Evolutionary conservation across 2,797 vertebrate species (phyloP).

Genomic region (Myotis vivesi): DNA sequence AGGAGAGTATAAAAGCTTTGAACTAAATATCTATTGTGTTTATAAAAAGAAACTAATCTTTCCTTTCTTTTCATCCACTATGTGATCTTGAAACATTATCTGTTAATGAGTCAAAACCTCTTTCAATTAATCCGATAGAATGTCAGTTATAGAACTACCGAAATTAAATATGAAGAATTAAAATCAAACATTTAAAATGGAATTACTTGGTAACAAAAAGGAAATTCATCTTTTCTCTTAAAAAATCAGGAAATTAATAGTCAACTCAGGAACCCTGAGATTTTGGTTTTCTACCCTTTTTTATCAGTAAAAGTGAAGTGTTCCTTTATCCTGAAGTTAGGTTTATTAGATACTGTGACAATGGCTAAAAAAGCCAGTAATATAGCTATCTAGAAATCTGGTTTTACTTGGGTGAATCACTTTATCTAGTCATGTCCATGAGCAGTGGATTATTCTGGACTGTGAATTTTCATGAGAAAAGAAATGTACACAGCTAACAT

Average conservation of each 20-base stretch:
- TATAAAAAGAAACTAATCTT: slow-evolving; percentile 52
- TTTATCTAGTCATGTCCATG: background rate
- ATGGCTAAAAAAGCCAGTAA: background rate
- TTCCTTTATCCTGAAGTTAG: background rate
- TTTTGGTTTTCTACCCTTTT: background rate
- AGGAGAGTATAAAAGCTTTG: slow-evolving; percentile 61
- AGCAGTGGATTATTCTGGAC: background rate
- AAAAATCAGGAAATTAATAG: slow-evolving; percentile 24
- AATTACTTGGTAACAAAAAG: slow-evolving; percentile 25
- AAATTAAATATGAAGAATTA: slow-evolving; percentile 58
- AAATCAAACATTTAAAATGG: slow-evolving; percentile 39
- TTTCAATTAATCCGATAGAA: slow-evolving; percentile 41
- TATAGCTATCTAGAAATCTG: background rate
- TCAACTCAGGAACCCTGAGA: background rate
- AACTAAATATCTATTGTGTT: slow-evolving; percentile 57
- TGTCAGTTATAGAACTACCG: background rate
- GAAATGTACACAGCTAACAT: background rate
- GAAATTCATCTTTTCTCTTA: background rate
- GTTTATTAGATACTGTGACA: background rate
- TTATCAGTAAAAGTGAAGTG: background rate
- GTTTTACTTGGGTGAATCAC: background rate
- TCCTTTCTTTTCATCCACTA: slow-evolving; percentile 17
- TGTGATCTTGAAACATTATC: slow-evolving; percentile 48
- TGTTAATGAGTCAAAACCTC: slow-evolving; percentile 39
- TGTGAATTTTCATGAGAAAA: background rate